These are phyloP conservation scores for Ypsolopha sequella DNA, from an alignment of 2,888 invertebrate genomes.

Conservation along the genomic window DNA sequence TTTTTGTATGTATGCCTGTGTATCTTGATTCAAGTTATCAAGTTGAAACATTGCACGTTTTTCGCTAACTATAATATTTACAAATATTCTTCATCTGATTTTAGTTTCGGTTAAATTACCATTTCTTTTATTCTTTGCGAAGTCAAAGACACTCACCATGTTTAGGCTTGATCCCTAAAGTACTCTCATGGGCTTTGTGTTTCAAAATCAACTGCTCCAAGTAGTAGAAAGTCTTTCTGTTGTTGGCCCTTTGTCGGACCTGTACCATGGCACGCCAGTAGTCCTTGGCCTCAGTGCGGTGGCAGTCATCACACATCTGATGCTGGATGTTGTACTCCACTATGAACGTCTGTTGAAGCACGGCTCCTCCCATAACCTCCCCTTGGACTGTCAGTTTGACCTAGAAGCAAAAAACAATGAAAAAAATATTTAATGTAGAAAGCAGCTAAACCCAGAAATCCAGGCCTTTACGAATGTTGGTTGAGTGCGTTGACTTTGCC, in stretches of 20 bases:
- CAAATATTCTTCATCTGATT: too few species aligned
- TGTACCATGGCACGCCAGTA: constrained; percentile 96
- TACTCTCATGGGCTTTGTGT: constrained; percentile 91
- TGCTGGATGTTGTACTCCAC: constrained; percentile 93
- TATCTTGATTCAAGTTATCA: too few species aligned
- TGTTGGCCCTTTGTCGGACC: constrained; percentile 88
- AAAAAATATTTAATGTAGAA: too few species aligned
- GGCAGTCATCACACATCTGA: constrained; percentile 98
- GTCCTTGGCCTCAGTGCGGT: constrained; percentile 94
- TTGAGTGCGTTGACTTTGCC: too few species aligned
- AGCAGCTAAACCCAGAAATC: too few species aligned
- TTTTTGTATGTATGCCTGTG: too few species aligned
- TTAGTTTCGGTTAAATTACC: too few species aligned
- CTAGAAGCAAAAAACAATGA: constrained; percentile 31
- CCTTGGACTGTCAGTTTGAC: constrained; percentile 95
- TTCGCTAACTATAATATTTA: too few species aligned
- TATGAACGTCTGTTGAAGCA: constrained; percentile 94
- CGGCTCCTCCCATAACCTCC: constrained; percentile 91
- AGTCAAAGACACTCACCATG: constrained; percentile 67
- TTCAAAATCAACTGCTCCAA: constrained; percentile 97
- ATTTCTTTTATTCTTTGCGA: too few species aligned
- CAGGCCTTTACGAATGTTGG: too few species aligned
- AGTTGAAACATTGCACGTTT: too few species aligned
- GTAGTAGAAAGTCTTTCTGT: constrained; percentile 98
- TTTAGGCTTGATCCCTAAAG: constrained; percentile 88